Percentiles rank a stretch among this genome's conserved stretches.
These are phyloP conservation scores for Drosophila novamexicana DNA, from an alignment of 1,140 invertebrate species.

Conservation along the genomic window DNA sequence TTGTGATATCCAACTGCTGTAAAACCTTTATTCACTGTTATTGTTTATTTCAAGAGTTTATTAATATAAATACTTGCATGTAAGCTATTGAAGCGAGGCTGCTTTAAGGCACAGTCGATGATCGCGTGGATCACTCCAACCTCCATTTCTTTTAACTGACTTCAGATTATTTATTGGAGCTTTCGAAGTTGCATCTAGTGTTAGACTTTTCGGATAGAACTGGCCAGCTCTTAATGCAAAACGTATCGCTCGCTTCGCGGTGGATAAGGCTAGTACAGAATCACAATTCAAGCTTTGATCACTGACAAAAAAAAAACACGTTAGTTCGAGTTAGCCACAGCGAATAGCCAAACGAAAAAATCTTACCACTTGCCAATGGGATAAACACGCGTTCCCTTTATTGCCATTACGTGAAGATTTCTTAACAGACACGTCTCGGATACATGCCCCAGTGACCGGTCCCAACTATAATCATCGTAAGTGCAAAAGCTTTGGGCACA, in stretches of 20 bases:
- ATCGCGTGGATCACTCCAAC: slow-evolving; percentile 93
- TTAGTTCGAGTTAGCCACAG: too few species aligned
- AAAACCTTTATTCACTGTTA: background rate
- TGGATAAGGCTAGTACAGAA: background rate
- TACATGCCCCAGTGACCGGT: slow-evolving; percentile 97
- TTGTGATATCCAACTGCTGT: too few species aligned
- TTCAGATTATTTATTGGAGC: slow-evolving; percentile 81
- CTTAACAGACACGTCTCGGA: slow-evolving; percentile 93
- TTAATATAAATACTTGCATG: background rate
- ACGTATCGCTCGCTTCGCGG: background rate
- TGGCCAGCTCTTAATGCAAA: slow-evolving; percentile 67
- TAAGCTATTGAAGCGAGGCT: background rate
- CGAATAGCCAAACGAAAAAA: background rate
- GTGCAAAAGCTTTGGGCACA: slow-evolving; percentile 96
- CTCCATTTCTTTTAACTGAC: slow-evolving; percentile 96
- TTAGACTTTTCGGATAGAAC: slow-evolving; percentile 93
- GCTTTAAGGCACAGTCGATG: slow-evolving; percentile 75
- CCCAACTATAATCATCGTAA: slow-evolving; percentile 99
- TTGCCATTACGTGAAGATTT: slow-evolving; percentile 93
- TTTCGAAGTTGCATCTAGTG: too few species aligned
- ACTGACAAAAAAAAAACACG: too few species aligned
- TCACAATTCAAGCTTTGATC: background rate
- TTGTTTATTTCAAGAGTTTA: too few species aligned
- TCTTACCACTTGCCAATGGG: slow-evolving; percentile 98
- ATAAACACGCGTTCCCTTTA: slow-evolving; percentile 96